A percentile compares a stretch with the other conserved stretches of the same genome.
Evolutionary conservation across 1,140 invertebrate species (phyloP).

Genomic region (Centruroides vittatus): DNA sequence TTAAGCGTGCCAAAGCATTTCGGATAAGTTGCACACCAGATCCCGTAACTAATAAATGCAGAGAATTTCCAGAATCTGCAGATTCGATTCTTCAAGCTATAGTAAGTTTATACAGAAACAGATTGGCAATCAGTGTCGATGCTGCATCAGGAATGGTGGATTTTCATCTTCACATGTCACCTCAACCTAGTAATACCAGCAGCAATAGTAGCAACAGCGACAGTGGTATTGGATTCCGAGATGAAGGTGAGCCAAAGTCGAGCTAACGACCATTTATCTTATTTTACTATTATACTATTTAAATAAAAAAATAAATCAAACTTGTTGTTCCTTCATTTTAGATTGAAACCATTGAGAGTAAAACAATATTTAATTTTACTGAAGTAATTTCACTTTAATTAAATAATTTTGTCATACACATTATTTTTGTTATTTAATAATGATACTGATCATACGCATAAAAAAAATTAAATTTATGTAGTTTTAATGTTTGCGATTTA

Average conservation of each 20-base stretch:
- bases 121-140: conserved; percentile 30
- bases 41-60: conserved; percentile 23
- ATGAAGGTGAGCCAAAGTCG: conserved; percentile 43
- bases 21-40: conserved; percentile 52
- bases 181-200: conserved; percentile 54
- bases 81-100: conserved; percentile 55
- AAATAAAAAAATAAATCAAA: too few relatives aligned
- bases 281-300: not conserved
- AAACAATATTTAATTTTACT: too few relatives aligned
- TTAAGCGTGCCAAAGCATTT: conserved; percentile 56
- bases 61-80: conserved; percentile 75
- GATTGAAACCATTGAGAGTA: too few relatives aligned
- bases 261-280: not conserved
- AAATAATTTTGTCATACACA: too few relatives aligned
- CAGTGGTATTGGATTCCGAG: conserved; percentile 82
- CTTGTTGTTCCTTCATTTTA: too few relatives aligned
- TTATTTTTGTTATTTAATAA: too few relatives aligned
- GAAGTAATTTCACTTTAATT: too few relatives aligned
- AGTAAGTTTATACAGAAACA: conserved; percentile 26
- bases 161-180: conserved; percentile 34
- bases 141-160: conserved; percentile 12
- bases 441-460: too few relatives aligned
- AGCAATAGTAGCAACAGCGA: conserved; percentile 85
- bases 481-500: too few relatives aligned
- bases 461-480: too few relatives aligned